Conservation (phyloP, 2,888 invertebrate species). For the Eulithis prunata region DNA sequence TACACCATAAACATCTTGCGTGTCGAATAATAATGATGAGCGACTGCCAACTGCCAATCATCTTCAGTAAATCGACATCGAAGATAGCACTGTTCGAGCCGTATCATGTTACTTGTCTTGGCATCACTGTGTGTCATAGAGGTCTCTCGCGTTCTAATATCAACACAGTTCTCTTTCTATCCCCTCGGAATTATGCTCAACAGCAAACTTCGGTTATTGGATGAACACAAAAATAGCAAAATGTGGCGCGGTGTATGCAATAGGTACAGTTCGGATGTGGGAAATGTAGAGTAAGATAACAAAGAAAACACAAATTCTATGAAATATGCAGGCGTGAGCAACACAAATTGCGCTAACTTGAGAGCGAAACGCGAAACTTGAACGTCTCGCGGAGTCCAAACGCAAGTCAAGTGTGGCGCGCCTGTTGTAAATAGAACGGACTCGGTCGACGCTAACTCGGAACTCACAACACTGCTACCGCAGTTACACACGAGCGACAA, state of each 20-base stretch:
- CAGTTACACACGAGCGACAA: constrained; percentile 19
- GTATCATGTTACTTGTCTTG: constrained; percentile 12
- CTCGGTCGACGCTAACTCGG: constrained; percentile 55
- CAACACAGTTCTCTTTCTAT: constrained; percentile 3
- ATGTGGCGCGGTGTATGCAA: constrained; percentile 22
- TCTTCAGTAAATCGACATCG: constrained; percentile 1
- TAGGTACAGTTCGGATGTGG: constrained; percentile 43
- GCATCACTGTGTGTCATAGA: constrained; percentile 10
- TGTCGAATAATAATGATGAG: neutral
- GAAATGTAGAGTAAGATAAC: constrained; percentile 56
- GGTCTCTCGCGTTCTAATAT: constrained; percentile 18
- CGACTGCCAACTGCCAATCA: constrained; percentile 4
- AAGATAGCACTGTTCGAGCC: constrained; percentile 5
- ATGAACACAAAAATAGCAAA: constrained; percentile 28
- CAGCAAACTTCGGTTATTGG: constrained; percentile 25
- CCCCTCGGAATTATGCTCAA: constrained; percentile 17
- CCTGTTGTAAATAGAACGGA: constrained; percentile 62
- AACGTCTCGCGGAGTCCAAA: constrained; percentile 63
- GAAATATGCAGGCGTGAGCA: constrained; percentile 69
- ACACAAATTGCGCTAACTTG: constrained; percentile 74
- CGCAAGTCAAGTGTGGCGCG: constrained; percentile 68
- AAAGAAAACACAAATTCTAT: constrained; percentile 54
- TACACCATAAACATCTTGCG: neutral
- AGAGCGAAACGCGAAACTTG: constrained; percentile 72
- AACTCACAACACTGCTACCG: constrained; percentile 57